Base-by-base conservation (phyloP, 2,888 invertebrate genomes). In the Argynnis bischoffii region DNA sequence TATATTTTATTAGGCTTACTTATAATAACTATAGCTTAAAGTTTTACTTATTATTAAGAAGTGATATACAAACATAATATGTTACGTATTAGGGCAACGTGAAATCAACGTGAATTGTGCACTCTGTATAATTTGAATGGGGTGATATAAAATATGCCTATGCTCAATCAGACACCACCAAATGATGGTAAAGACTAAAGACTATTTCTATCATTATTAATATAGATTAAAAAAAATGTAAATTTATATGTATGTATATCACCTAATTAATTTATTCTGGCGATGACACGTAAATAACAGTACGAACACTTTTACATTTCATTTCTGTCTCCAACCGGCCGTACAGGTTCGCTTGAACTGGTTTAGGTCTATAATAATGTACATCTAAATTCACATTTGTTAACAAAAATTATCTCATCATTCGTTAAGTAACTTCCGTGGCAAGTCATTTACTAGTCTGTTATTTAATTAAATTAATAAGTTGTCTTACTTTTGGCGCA, bases 281-380 rank as follows among this genome's bases (percentile, higher is more conserved):
- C 6, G 47, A 15, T n/a, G 26, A 31, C 26, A 26, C 48, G 48
- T n/a, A 31, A 59, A 13, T n/a, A 26, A 48, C 47, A 57, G 21
- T 57, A 47, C 47, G 15, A 47, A 47, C 21, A 48, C 31, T 48
- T 59, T 48, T 16, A 48, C 26, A 31, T 59, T 31, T 5, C 21
- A 59, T 13, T 48, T n/a, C 48, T n/a, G 57, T n/a, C 46, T 47
- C 26, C 11, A 59, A 54, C 66, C 31, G 46, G 55, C 47, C n/a
- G 18, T 66, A 53, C 55, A 15, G 55, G 55, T 48, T 66, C 60
- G 21, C 47, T 47, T 47, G 55, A 66, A 66, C 60, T 35, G 35
- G 66, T 66, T 66, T 26, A 59, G 13, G 48, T 26, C 59, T 16
- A 59, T 59, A 59, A 59, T 16, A 48, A 48, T 59, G 47, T n/a